phyloP scores from a whole-genome alignment of 2,797 vertebrate genomes.

The Aphelocoma californica region DNA sequence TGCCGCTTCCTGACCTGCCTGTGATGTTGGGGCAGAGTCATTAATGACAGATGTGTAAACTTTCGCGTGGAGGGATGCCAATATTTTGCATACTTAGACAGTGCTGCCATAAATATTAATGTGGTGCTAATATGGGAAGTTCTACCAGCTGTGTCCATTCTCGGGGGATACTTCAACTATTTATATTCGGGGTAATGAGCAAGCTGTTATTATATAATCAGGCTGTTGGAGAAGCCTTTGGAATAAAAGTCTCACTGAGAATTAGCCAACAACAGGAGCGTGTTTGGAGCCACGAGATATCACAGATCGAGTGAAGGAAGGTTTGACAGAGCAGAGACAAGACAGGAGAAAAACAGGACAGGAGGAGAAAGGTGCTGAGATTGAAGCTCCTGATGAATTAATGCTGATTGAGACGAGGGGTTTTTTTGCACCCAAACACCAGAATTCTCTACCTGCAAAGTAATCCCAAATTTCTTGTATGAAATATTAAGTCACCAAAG shows the following conservation, averaged over 20 bases:
- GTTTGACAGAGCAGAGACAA: neutral
- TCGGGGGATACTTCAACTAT: constrained; percentile 69
- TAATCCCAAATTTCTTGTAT: neutral
- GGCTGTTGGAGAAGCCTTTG: constrained; percentile 66
- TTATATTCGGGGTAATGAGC: constrained; percentile 70
- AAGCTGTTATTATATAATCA: constrained; percentile 74
- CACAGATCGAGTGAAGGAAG: neutral
- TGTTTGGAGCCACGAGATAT: neutral
- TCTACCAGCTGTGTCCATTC: constrained; percentile 71
- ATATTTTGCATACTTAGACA: constrained; percentile 64
- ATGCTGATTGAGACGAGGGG: accelerated
- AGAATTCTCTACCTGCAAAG: neutral
- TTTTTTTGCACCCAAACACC: neutral
- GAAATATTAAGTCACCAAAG: neutral
- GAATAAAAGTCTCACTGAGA: constrained; percentile 47
- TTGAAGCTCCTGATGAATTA: neutral
- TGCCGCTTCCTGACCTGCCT: neutral
- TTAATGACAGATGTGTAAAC: constrained; percentile 68
- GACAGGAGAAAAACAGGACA: neutral
- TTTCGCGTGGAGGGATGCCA: constrained; percentile 62
- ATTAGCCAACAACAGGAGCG: constrained; percentile 20
- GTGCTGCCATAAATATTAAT: constrained; percentile 70
- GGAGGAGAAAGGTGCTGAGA: neutral
- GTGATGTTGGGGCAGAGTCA: constrained; percentile 38
- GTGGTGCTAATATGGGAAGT: constrained; percentile 65